These are phyloP conservation scores for Daboia siamensis DNA, from an alignment of 2,113 vertebrate genomes.

Conservation along the genomic window DNA sequence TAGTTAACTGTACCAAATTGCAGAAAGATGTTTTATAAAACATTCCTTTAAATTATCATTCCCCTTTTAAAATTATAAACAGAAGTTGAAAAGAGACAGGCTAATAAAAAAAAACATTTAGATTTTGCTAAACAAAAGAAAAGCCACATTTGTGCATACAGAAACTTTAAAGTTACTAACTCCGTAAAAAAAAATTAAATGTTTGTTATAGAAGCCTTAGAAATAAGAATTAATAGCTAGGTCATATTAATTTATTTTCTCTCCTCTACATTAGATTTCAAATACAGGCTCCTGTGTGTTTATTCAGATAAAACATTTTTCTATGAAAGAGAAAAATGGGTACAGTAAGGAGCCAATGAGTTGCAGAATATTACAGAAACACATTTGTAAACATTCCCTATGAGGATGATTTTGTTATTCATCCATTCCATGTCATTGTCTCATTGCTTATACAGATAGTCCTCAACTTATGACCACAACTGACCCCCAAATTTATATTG, in stretches of 20 bases:
- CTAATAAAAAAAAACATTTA: background rate
- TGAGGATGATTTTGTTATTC: background rate
- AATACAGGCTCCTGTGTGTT: background rate
- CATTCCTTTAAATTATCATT: background rate
- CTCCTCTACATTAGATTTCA: background rate
- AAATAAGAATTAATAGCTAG: background rate
- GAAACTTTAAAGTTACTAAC: background rate
- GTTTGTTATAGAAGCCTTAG: background rate
- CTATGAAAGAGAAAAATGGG: background rate
- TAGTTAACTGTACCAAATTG: background rate
- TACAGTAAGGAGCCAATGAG: background rate
- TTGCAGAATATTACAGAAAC: background rate
- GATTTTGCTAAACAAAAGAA: background rate
- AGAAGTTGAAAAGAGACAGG: background rate
- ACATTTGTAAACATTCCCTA: background rate
- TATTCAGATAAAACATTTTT: background rate
- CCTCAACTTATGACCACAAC: no score
- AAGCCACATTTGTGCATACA: background rate
- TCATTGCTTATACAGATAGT: background rate
- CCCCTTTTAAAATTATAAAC: background rate
- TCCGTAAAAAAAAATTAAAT: background rate
- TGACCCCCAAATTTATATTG: no score
- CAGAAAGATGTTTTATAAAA: background rate
- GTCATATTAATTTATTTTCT: background rate
- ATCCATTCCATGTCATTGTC: background rate